Conservation (phyloP, 2,888 invertebrate species). For the Geophilus truncorum region DNA sequence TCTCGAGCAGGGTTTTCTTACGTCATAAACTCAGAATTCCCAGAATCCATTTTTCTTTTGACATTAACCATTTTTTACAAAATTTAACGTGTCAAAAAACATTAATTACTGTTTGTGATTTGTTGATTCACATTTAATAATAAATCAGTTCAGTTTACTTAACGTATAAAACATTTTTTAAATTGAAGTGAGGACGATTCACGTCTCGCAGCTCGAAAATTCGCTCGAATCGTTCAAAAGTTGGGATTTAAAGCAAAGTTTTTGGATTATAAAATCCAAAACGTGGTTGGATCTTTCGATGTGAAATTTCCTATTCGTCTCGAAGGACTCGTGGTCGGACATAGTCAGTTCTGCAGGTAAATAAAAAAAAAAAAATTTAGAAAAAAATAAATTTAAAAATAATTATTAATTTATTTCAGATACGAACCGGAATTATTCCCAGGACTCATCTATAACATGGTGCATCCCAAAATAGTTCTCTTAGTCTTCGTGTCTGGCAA, state of each 20-base stretch:
- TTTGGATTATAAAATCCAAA: conserved; percentile 73
- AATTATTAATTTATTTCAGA: too few species aligned
- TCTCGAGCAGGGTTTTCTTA: too few species aligned
- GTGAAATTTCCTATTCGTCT: conserved; percentile 77
- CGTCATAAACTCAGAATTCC: too few species aligned
- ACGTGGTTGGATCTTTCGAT: conserved; percentile 81
- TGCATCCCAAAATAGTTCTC: conserved; percentile 88
- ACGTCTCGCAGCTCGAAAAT: conserved; percentile 70
- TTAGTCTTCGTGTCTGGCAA: conserved; percentile 98
- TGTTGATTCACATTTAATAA: too few species aligned
- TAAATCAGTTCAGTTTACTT: too few species aligned
- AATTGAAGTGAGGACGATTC: conserved; percentile 64
- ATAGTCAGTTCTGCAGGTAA: conserved; percentile 67
- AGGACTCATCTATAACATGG: conserved; percentile 96
- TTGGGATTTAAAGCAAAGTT: conserved; percentile 71
- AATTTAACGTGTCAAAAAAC: too few species aligned
- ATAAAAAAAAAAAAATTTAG: too few species aligned
- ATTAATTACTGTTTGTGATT: too few species aligned
- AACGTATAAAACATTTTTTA: too few species aligned
- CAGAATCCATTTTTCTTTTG: too few species aligned
- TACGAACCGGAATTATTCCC: conserved; percentile 99
- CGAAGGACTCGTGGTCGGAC: conserved; percentile 70
- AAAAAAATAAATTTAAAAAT: conserved; percentile 41
- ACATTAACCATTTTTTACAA: too few species aligned
- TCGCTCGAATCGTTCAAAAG: conserved; percentile 74